phyloP scores from a whole-genome alignment of 2,797 vertebrate species.

The Spinus pinus region DNA sequence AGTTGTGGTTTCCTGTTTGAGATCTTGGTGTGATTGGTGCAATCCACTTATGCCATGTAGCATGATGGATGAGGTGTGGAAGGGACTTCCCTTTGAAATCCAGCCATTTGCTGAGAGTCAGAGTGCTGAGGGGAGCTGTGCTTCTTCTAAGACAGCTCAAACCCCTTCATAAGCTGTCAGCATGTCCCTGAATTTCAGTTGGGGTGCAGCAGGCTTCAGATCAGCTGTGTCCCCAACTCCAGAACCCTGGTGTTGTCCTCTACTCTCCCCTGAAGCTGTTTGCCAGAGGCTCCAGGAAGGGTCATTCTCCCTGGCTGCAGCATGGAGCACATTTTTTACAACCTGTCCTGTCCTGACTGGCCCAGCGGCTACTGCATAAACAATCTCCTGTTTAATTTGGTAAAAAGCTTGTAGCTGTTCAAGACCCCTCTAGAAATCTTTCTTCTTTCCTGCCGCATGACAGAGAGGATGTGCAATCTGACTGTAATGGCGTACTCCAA shows the following conservation, averaged over 20 bases:
- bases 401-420: not conserved
- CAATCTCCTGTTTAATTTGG: not conserved
- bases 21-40: not conserved
- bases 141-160: not conserved
- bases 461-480: not conserved
- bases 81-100: not conserved
- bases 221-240: not conserved
- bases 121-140: not conserved
- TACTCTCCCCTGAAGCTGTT: not conserved
- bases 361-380: not conserved
- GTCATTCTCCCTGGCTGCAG: not conserved
- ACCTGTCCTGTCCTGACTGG: not conserved
- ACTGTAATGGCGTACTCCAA: not conserved
- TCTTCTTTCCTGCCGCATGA: not conserved
- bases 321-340: fast-evolving
- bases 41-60: too few relatives aligned
- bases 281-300: not conserved
- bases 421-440: not conserved
- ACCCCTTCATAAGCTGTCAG: not conserved
- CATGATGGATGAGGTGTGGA: not conserved
- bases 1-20: not conserved
- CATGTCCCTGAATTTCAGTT: too few relatives aligned
- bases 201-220: not conserved
- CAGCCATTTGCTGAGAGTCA: not conserved
- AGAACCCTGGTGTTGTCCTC: not conserved